A percentile compares a stretch with the other conserved stretches of the same genome.
These are phyloP conservation scores for Coptotermes formosanus DNA, from an alignment of 1,140 invertebrate species.

Conservation along the genomic window DNA sequence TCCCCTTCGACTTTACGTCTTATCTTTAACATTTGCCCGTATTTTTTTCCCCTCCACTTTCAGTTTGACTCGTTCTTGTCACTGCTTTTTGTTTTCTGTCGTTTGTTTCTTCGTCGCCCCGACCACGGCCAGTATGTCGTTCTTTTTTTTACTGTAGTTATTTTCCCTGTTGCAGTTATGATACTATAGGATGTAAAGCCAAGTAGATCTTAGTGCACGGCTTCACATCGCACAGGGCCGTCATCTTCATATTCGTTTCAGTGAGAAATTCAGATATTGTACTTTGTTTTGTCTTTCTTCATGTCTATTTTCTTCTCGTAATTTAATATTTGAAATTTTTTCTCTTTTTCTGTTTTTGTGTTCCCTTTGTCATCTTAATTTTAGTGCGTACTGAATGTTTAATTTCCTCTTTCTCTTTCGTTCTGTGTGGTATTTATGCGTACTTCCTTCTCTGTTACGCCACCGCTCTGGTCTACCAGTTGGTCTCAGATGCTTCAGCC, in stretches of 20 bases:
- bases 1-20: background rate
- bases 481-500: too few species aligned
- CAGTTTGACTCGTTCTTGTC: background rate
- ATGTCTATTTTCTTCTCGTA: background rate
- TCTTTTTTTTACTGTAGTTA: too few species aligned
- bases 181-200: too few species aligned
- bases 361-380: too few species aligned
- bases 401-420: background rate
- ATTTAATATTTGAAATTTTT: background rate
- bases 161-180: too few species aligned
- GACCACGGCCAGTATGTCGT: too few species aligned
- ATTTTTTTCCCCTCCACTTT: background rate
- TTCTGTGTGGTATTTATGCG: background rate
- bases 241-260: too few species aligned
- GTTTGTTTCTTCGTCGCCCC: background rate
- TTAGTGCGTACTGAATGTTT: background rate
- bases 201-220: too few species aligned
- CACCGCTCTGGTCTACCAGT: too few species aligned
- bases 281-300: background rate
- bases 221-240: too few species aligned
- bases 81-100: background rate
- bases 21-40: background rate
- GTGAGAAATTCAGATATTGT: too few species aligned
- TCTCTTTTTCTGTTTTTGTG: background rate
- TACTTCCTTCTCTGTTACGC: background rate